Base-by-base conservation (phyloP, 2,797 vertebrate species). In the Chaenodraco wilsoni region DNA sequence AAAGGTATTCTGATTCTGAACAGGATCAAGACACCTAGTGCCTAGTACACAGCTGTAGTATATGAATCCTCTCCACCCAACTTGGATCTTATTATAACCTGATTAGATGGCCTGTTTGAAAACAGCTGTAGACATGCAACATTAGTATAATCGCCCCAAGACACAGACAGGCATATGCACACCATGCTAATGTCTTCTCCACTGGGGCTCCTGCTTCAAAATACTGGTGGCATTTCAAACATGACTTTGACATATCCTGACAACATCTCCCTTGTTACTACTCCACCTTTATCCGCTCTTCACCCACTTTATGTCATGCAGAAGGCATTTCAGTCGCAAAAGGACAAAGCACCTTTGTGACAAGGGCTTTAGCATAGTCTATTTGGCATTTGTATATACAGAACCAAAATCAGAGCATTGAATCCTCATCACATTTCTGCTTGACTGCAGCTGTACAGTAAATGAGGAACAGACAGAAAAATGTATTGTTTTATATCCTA, bases 161-260 rank as follows among this genome's bases (percentile, higher is more conserved):
- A 83, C 73, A 76, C 45, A 85, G 71, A 67, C 76, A 27, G 44
- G 61, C 76, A 73, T 19, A 63, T 64, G 79, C 49, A 61, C 46
- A 65, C 71, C 66, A 74, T 76, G 69, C 67, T 87, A 88, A 90
- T 89, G 74, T 79, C 61, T 62, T 72, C 66, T 83, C 82, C 76
- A 73, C 76, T 80, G 77, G 75, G 81, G 72, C 75, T 72, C 51
- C 44, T 12, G 2, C 8, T 75, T 82, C 73, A 76, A 83, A 88
- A 85, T 65, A 85, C 86, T 68, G 48, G 57, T 79, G 79, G 69
- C 78, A 80, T 87, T 89, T 87, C 73, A 71, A 85, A 82, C 61
- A 72, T 60, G 66, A 74, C 79, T 84, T 70, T 86, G 84, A 92
- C 66, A 33, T 81, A 87, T 83, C 69, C 76, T 88, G 88, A 92